Conservation (phyloP, 2,113 vertebrate genomes). For the Peromyscus polionotus region DNA sequence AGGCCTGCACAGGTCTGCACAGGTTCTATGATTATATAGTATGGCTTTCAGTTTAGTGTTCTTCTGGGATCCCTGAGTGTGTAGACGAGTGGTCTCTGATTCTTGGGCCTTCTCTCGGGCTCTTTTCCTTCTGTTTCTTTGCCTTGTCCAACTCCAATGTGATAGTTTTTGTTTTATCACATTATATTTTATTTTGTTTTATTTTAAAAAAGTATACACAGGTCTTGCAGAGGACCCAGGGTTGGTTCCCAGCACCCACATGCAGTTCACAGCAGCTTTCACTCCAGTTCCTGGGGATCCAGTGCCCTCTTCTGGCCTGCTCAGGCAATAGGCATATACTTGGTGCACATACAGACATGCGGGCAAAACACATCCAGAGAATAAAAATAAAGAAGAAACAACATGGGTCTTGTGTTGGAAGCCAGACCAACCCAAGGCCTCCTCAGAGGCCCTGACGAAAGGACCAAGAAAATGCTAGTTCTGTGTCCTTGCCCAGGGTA, state of each 20-base stretch:
- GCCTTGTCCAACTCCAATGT: neutral
- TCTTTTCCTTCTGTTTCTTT: neutral
- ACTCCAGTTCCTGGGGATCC: neutral
- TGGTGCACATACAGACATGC: neutral
- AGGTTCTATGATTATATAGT: accelerated
- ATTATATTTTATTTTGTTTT: neutral
- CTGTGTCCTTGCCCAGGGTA: neutral
- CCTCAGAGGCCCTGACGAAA: neutral
- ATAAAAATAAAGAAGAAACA: neutral
- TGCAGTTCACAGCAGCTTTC: neutral
- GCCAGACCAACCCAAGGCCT: neutral
- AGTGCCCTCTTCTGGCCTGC: neutral
- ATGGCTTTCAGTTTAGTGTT: neutral
- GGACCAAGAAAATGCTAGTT: neutral
- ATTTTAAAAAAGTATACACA: neutral
- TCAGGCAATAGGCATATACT: neutral
- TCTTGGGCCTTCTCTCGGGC: neutral
- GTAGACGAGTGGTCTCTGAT: neutral
- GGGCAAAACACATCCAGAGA: neutral
- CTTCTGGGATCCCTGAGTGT: neutral
- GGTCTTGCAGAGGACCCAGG: neutral
- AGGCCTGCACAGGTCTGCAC: neutral
- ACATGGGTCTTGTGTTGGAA: neutral
- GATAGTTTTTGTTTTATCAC: neutral
- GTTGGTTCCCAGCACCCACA: neutral